Evolutionary conservation across 2,113 vertebrate genomes (phyloP), one percentile per base, ranked within the genome.

Genomic region (Balaenoptera acutorostrata): DNA sequence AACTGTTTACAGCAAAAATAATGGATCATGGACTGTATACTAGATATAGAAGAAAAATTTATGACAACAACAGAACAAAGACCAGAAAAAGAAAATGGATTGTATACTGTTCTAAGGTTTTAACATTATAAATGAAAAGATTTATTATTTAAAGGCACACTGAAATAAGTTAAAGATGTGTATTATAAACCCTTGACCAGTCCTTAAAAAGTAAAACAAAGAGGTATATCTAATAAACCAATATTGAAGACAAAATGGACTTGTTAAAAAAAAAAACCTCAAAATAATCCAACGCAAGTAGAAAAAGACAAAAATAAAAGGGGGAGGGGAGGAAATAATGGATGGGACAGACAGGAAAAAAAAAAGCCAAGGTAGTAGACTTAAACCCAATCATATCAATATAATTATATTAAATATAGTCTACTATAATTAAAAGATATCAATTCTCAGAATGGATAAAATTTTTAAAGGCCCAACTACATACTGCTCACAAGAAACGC

Each of bases 131-230:
- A 85, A 57, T 88, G 33, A 88, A 84, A 69, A 39, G 64, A 39
- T 92, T 23, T 63, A 74, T 13, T 71, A 92, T 59, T 68, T 96
- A 21, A 25, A 80, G 15, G 14, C 29, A 41, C 27, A 68, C n/a
- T 49, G 41, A 39, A 31, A 44, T 55, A 93, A 90, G 10, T 46
- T 81, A 77, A 81, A 96, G 66, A 61, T 75, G 29, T 4, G 52
- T 85, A 89, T 55, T 92, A 63, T 49, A 91, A 85, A n/a, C 21
- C 27, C 52, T 33, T 87, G 52, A 64, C 6, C 36, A 84, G 25
- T 44, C 18, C 9, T 59, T 84, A 92, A 85, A 94, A 92, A 83
- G 46, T 63, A 94, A 89, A 77, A 82, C 20, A 78, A 93, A 93
- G 27, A 78, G 10, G 36, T 39, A 66, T 74, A 84, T 25, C 21